Evolutionary conservation across 2,888 invertebrate species (phyloP), one percentile per base, ranked within the genome.

Genomic region (Agrochola macilenta): DNA sequence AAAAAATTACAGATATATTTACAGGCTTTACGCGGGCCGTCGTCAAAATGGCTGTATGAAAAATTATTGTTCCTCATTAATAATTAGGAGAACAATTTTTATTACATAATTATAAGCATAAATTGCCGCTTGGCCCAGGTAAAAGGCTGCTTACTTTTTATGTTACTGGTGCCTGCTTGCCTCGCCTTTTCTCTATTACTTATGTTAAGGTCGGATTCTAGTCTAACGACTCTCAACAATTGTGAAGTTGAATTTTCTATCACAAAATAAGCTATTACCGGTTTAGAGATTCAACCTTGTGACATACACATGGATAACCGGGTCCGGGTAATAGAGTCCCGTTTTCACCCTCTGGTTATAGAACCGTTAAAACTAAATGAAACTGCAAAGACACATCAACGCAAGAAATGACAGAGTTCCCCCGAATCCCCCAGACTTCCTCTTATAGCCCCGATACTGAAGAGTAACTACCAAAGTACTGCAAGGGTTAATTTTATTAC

Each of bases 1-100:
- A 91, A 90, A 90, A 80, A 69, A 77, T 87, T 89, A 90, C 89
- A 87, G 82, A 83, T 87, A 85, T 86, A 89, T 91, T 85, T 81
- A 82, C 64, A 74, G 54, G 54, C 80, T 20, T 65, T 79, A 80
- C 76, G 79, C 63, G 73, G 12, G 35, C 74, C 69, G 71, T 75
- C 79, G 64, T 85, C 77, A 76, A 69, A 85, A 80, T 64, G 85
- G 74, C 52, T 54, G 75, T 73, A 69, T 72, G 69, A 69, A 83
- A 87, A 80, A 74, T 80, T 85, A 85, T 83, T 88, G 78, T 87
- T 54, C 26, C 83, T 78, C 79, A 81, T 88, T 87, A 87, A 75
- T 88, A 85, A 82, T 68, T 72, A 75, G 57, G 76, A 65, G 65
- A 83, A 30, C 57, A 74, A 64, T 74, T 82, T 82, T 75, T 75